Evolutionary conservation across 2,888 invertebrate species (phyloP).

Genomic region (Meganola albula): DNA sequence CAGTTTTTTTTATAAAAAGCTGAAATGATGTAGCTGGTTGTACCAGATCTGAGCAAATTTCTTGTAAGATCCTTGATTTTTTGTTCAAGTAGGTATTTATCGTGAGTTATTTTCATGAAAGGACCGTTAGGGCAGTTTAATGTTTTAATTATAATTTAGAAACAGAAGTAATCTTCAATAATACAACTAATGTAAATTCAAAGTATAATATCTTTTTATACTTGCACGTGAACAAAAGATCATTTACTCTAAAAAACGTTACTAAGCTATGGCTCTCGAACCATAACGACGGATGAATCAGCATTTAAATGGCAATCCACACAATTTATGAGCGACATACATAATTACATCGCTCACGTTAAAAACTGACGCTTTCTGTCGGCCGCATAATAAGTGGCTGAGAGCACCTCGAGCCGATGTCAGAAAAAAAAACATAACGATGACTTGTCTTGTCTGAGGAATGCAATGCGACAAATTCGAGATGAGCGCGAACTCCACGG

Average conservation of each 20-base stretch:
- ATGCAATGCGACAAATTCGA: slow-evolving; percentile 61
- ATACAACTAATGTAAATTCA: no score
- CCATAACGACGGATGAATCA: slow-evolving; percentile 54
- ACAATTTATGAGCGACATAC: slow-evolving; percentile 30
- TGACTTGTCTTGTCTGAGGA: slow-evolving; percentile 56
- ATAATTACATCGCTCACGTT: slow-evolving; percentile 37
- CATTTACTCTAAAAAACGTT: slow-evolving; percentile 31
- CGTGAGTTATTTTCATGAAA: no score
- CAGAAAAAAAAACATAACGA: slow-evolving; percentile 46
- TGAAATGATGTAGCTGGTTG: no score
- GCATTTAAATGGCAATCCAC: slow-evolving; percentile 43
- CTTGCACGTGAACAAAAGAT: slow-evolving; percentile 18
- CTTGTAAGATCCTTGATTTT: no score
- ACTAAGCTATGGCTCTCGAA: slow-evolving; percentile 27
- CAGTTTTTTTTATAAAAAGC: no score
- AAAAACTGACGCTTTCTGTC: slow-evolving; percentile 40
- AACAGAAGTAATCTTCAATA: no score
- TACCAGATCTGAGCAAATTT: no score
- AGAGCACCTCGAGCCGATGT: slow-evolving; percentile 43
- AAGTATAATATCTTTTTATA: no score
- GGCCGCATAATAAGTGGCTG: slow-evolving; percentile 48
- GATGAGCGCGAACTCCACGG: slow-evolving; percentile 43
- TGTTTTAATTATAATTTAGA: no score
- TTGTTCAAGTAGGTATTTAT: no score
- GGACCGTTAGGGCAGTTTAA: no score